Evolutionary conservation across 2,113 vertebrate genomes (phyloP), one percentile per base, ranked within the genome.

Genomic region (Actenoides lindsayi): DNA sequence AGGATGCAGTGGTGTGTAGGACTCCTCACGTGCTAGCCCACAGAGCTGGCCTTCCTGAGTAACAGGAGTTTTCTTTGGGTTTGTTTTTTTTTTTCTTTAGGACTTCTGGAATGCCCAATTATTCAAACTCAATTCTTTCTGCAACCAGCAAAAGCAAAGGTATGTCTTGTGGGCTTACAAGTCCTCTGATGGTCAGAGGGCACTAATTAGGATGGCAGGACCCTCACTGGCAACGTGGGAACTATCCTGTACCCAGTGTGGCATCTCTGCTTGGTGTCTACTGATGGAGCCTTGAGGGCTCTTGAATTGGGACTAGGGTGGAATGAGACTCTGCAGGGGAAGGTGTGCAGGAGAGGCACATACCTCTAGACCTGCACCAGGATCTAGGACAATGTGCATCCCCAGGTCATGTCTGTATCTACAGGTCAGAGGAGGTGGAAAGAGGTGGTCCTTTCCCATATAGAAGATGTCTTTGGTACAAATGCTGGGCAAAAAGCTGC

Each of bases 81-180:
- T 2, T 89, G n/a, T 50, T 74, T 68, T 42, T 42, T 42, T 14
- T 16, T 42, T 41, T 41, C 37, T 59, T 88, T 96, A 99, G 99
- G 98, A 97, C 27, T 99, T 98, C 83, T 98, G 98, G 98, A 98
- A 98, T 16, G 79, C 83, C 0, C 98, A 99, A 85, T 96, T 97
- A 9, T 77, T 97, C 75, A 97, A 97, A 57, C 90, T 99, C 81
- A 95, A 89, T 30, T 96, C 96, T 17, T 99, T 99, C 96, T 99
- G 98, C 80, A 96, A 97, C 10, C 57, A 91, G 46, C 98, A 98
- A 86, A 96, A 97, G 44, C 93, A 97, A 81, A 99, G 98, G 99
- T 99, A 98, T 0, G 30, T 96, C 13, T 74, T 81, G 11, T 5
- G 5, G 13, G 25, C 35, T 75, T 30, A 25, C 2, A 25, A 42